Percentiles rank a stretch among this genome's conserved stretches.
Conservation (phyloP, 1,140 invertebrate species). For the Chymomyza costata region DNA sequence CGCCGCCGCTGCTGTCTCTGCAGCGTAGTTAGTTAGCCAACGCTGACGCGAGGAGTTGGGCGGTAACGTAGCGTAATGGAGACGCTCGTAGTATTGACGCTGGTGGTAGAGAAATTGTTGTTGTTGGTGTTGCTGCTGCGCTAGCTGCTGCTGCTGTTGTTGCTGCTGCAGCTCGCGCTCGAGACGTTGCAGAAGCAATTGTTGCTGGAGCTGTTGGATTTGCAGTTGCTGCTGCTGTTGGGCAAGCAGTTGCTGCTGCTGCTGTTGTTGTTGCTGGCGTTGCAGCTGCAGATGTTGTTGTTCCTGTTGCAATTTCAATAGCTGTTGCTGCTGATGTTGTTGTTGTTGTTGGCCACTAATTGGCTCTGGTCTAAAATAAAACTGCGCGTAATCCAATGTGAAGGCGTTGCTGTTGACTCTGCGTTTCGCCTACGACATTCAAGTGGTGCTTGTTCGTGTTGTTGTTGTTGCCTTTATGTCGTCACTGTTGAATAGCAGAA, state of each 20-base stretch:
- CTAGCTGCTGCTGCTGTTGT: conserved; percentile 57
- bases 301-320: conserved; percentile 27
- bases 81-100: conserved; percentile 42
- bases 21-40: conserved; percentile 45
- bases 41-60: conserved; percentile 33
- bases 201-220: conserved; percentile 41
- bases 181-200: conserved; percentile 63
- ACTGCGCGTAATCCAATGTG: conserved; percentile 75
- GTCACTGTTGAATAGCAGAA: conserved; percentile 32
- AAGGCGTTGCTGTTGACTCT: conserved; percentile 64
- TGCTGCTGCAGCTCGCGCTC: conserved; percentile 64
- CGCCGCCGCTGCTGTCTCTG: conserved; percentile 32
- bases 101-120: conserved; percentile 45
- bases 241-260: conserved; percentile 1
- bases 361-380: conserved; percentile 74
- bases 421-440: conserved; percentile 33
- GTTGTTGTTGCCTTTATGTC: conserved; percentile 27
- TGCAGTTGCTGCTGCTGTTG: conserved; percentile 34
- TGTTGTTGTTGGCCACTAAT: conserved; percentile 74
- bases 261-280: conserved; percentile 25
- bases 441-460: conserved; percentile 16
- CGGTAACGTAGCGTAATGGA: conserved; percentile 9
- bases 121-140: conserved; percentile 48
- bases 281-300: conserved; percentile 22
- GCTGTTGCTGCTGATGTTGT: conserved; percentile 48